These are phyloP conservation scores for Hiodon tergisus DNA, from an alignment of 2,113 vertebrate species.

Conservation along the genomic window DNA sequence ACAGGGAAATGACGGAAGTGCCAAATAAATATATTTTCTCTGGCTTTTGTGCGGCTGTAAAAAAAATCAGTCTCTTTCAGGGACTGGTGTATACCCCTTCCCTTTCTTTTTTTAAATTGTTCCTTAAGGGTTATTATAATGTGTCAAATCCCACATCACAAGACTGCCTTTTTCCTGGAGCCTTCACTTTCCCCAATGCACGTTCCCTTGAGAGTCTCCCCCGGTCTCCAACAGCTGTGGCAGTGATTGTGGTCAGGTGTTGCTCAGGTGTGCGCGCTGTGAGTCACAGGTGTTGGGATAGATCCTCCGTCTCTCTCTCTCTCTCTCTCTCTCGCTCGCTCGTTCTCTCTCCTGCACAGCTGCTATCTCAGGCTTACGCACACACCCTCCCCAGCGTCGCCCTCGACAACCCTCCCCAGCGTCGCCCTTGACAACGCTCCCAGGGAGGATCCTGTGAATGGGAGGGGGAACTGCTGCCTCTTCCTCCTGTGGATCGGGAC, in stretches of 20 bases:
- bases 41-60: constrained; percentile 24
- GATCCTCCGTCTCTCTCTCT: constrained; percentile 19
- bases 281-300: constrained; percentile 60
- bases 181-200: constrained; percentile 28
- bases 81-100: constrained; percentile 9
- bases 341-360: constrained; percentile 8
- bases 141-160: constrained; percentile 48
- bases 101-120: constrained; percentile 40
- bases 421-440: neutral
- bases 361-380: neutral
- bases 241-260: constrained; percentile 59
- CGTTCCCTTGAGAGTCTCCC: constrained; percentile 14
- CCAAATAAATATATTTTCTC: constrained; percentile 1
- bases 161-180: constrained; percentile 37
- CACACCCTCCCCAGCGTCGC: neutral
- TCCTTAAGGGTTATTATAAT: constrained; percentile 45
- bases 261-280: constrained; percentile 63
- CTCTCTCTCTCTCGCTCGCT: constrained; percentile 22
- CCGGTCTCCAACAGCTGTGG: constrained; percentile 31
- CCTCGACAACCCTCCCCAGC: neutral
- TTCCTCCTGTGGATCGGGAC: neutral
- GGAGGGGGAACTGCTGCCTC: neutral
- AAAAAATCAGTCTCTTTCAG: constrained; percentile 29
- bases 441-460: neutral
- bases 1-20: constrained; percentile 8